phyloP scores from a whole-genome alignment of 2,797 vertebrate genomes.

The Neoniphon sammara region DNA sequence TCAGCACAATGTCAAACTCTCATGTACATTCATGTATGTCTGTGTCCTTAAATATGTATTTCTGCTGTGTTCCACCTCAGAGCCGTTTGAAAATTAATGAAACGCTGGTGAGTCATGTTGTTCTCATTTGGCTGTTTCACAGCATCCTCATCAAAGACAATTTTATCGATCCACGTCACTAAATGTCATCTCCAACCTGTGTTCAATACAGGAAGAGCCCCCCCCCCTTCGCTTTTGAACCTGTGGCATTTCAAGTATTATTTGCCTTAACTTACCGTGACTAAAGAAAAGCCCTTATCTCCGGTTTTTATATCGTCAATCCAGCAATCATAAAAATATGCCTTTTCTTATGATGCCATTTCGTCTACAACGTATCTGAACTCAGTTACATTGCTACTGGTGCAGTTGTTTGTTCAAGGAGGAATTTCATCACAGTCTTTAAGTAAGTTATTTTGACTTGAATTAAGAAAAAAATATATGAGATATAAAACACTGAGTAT shows the following conservation, averaged over 20 bases:
- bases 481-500: too few species aligned
- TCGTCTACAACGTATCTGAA: background rate
- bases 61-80: background rate
- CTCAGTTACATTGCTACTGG: too few species aligned
- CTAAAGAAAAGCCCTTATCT: background rate
- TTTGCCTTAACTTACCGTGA: background rate
- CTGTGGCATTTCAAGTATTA: background rate
- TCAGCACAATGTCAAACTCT: background rate
- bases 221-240: background rate
- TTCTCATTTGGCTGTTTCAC: conserved; percentile 7
- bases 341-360: background rate
- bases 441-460: too few species aligned
- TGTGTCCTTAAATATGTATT: conserved; percentile 24
- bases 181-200: conserved; percentile 33
- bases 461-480: too few species aligned
- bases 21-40: conserved; percentile 7
- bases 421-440: too few species aligned
- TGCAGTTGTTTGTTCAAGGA: too few species aligned
- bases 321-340: background rate
- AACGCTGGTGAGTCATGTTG: conserved; percentile 12
- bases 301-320: background rate
- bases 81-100: conserved; percentile 11
- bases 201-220: background rate
- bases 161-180: conserved; percentile 19
- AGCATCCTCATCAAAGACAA: conserved; percentile 2